Conservation (phyloP, 2,888 invertebrate species). For the Torymus auratus region DNA sequence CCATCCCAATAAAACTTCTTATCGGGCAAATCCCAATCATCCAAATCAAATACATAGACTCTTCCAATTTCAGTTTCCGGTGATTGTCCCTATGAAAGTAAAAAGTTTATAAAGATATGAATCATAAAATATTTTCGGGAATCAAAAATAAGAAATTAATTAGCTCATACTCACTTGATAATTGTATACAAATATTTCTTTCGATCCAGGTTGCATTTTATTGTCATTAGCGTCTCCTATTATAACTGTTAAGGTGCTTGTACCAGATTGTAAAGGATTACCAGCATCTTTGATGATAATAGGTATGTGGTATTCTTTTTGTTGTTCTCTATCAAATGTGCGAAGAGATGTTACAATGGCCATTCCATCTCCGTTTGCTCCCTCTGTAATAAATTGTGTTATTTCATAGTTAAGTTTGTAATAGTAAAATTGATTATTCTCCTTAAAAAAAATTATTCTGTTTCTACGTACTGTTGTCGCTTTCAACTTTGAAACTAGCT, state of each 20-base stretch:
- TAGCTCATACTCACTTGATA: slow-evolving; percentile 81
- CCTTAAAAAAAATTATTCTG: not conserved
- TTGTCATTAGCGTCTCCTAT: slow-evolving; percentile 99
- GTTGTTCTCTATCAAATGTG: slow-evolving; percentile 96
- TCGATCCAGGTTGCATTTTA: slow-evolving; percentile 98
- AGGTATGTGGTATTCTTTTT: slow-evolving; percentile 97
- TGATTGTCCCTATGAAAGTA: slow-evolving; percentile 84
- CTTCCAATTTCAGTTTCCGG: slow-evolving; percentile 94
- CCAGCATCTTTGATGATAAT: slow-evolving; percentile 98
- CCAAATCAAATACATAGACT: slow-evolving; percentile 97
- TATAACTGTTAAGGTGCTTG: slow-evolving; percentile 95
- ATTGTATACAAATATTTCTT: slow-evolving; percentile 98
- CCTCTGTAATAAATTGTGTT: slow-evolving; percentile 80
- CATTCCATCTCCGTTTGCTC: slow-evolving; percentile 98
- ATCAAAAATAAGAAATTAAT: not conserved
- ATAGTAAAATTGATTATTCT: not conserved
- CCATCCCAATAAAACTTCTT: slow-evolving; percentile 98
- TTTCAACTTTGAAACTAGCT: slow-evolving; percentile 96
- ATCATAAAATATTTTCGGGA: not conserved
- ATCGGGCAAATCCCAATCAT: slow-evolving; percentile 99
- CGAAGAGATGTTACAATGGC: slow-evolving; percentile 96
- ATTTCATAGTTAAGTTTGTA: slow-evolving; percentile 7
- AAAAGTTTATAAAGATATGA: not conserved
- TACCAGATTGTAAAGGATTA: slow-evolving; percentile 96
- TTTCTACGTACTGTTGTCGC: slow-evolving; percentile 89